These are phyloP conservation scores for Nansenia antarctica DNA, from an alignment of 2,113 vertebrate species.

Conservation along the genomic window DNA sequence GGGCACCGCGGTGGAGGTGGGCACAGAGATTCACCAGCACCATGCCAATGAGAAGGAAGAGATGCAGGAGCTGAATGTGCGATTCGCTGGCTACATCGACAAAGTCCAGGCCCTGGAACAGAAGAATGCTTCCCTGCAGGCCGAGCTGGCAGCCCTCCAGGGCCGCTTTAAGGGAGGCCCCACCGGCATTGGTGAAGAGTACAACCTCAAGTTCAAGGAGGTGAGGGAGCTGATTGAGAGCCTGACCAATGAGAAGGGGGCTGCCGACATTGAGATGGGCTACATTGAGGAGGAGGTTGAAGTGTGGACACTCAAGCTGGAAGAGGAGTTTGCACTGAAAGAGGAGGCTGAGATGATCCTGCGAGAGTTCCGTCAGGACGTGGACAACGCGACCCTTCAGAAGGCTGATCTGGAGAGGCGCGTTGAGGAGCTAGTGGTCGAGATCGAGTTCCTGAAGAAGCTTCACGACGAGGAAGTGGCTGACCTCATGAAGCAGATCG, in stretches of 20 bases:
- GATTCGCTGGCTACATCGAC: slow-evolving; percentile 76
- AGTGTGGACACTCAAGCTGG: slow-evolving; percentile 57
- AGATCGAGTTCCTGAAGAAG: slow-evolving; percentile 55
- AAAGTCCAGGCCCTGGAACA: slow-evolving; percentile 78
- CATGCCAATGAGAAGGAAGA: slow-evolving; percentile 76
- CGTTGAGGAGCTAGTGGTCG: slow-evolving; percentile 39
- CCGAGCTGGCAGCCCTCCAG: slow-evolving; percentile 61
- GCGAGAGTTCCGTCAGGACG: slow-evolving; percentile 59
- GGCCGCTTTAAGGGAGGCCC: slow-evolving; percentile 57
- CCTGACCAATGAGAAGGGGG: slow-evolving; percentile 51
- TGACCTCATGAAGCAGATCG: slow-evolving; percentile 54
- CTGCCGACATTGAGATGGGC: slow-evolving; percentile 41
- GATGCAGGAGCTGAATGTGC: slow-evolving; percentile 78
- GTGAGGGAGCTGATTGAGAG: slow-evolving; percentile 60
- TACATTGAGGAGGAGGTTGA: slow-evolving; percentile 43
- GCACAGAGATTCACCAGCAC: slow-evolving; percentile 70
- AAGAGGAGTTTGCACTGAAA: slow-evolving; percentile 61
- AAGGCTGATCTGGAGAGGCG: slow-evolving; percentile 52
- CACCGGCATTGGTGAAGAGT: slow-evolving; percentile 69
- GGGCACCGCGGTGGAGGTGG: slow-evolving; percentile 42
- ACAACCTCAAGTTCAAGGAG: slow-evolving; percentile 69
- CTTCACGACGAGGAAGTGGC: slow-evolving; percentile 43
- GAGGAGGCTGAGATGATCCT: slow-evolving; percentile 63
- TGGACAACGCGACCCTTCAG: slow-evolving; percentile 60
- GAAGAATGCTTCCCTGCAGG: slow-evolving; percentile 58